Base-by-base conservation (phyloP, 2,888 invertebrate genomes). In the Drosophila maculinotata region DNA sequence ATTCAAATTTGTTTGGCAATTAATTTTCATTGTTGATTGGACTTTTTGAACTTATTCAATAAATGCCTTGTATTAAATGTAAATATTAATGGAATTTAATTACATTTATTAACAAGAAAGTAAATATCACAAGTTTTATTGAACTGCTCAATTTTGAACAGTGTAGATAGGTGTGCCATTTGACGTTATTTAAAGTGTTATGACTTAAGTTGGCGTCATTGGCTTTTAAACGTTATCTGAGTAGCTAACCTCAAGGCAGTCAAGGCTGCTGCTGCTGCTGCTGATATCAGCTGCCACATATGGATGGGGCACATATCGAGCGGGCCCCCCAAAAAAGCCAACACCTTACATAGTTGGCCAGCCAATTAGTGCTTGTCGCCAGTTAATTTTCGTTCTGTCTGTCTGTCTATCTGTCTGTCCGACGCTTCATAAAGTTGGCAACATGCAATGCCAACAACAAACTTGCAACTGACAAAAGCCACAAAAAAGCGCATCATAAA, bases 211-310 rank as follows among this genome's bases (percentile, higher is more conserved):
- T 81, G 59, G 58, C 36, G 48, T 33, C 69, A 62, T 67, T 83
- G 71, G 58, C 58, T 65, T 69, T 81, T 81, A 84, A 87, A 76
- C 81, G 85, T 65, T 81, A 81, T 81, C 81, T 74, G 83, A 80
- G 84, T 83, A 86, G 84, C 87, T 83, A 28, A 38, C 59, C 56
- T 59, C 44, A 49, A 75, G 71, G 59, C 44, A 12, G 35, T 8
- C 30, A 42, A 39, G 33, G 47, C 9, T 31, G 3, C 30, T 36
- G 35, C 10, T 15, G 15, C 15, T 20, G 20, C 14, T 2, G 5
- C 54, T 39, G 17, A 41, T 49, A 57, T 58, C 65, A 28, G 52
- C 30, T 28, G 26, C 12, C 78, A 78, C n/a, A n/a, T n/a, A n/a
- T n/a, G n/a, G 69, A 78, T 76, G 78, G 26, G 53, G 39, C 28